Base-by-base conservation (phyloP, 1,140 invertebrate species). In the Idris sp. region DNA sequence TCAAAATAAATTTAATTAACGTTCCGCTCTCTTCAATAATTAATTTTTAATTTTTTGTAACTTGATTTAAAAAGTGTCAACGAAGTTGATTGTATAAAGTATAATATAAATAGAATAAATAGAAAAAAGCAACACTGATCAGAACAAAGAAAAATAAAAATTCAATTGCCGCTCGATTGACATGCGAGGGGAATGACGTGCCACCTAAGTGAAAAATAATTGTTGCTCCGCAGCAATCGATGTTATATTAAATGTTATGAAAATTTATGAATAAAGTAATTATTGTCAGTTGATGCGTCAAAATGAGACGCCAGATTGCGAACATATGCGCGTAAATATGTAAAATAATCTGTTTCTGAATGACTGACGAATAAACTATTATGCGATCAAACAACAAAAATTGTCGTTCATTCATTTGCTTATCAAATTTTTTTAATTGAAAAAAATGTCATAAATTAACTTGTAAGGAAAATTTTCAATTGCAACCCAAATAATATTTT, bases 161-260 rank as follows among this genome's bases (percentile, higher is more conserved):
- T 11, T 33, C 1, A 16, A 46, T n/a, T n/a, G 28, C 26, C 31
- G 35, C 41, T 48, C 33, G 31, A 56, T 48, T 35, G 26, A 41
- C 14, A 58, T 48, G 26, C 35, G 65, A 59, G 53, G 54, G 48
- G 40, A 78, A 73, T 58, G 48, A 62, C 30, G 62, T 71, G 56
- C 54, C 49, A 78, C 51, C 38, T 62, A 56, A 48, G 13, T 40
- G 33, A 62, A 64, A 71, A 64, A 48, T 49, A 65, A 64, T 68
- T 64, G 67, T 76, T 72, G 59, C 74, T 79, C 43, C 46, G 74
- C 74, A 73, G 71, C 67, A 80, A 78, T 82, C 41, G 56, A 82
- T 78, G 77, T 79, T 80, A 81, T 74, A 79, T 79, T 83, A 81
- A 83, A 79, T 84, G 81, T 84, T 83, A 83, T 65, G 64, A 81